phyloP scores from a whole-genome alignment of 2,888 invertebrate genomes.

The Sisyra nigra region DNA sequence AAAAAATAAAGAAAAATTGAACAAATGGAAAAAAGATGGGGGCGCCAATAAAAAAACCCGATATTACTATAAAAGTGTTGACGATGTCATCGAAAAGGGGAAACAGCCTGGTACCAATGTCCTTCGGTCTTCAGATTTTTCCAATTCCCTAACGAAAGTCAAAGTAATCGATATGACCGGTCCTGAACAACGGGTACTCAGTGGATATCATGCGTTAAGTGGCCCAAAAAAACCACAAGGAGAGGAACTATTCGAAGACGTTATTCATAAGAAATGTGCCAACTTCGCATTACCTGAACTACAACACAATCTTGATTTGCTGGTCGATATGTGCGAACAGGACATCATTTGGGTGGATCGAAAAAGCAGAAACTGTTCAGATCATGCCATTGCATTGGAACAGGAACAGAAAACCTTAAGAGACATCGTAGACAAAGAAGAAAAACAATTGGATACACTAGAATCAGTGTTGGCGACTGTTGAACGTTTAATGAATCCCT shows the following conservation, averaged over 20 bases:
- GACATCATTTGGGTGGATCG: conserved; percentile 81
- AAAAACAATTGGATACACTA: conserved; percentile 52
- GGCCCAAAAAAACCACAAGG: conserved; percentile 38
- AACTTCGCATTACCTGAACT: conserved; percentile 78
- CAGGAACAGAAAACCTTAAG: conserved; percentile 60
- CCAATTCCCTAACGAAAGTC: conserved; percentile 60
- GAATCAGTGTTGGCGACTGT: conserved; percentile 52
- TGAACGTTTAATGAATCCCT: conserved; percentile 36
- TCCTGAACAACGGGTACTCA: conserved; percentile 78
- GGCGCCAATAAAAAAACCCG: conserved; percentile 49
- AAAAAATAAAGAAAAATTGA: conserved; percentile 34
- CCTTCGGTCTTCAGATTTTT: conserved; percentile 8
- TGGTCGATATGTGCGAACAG: conserved; percentile 90
- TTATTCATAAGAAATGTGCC: conserved; percentile 40
- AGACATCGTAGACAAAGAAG: conserved; percentile 52
- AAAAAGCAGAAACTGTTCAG: conserved; percentile 57
- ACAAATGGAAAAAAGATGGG: conserved; percentile 51
- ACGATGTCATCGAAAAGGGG: conserved; percentile 80
- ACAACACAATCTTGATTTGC: conserved; percentile 76
- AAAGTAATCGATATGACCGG: conserved; percentile 99
- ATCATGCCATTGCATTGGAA: conserved; percentile 61
- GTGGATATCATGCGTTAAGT: conserved; percentile 82
- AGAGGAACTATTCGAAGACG: conserved; percentile 45
- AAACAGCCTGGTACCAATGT: conserved; percentile 35
- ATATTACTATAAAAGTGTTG: conserved; percentile 70